Evolutionary conservation across 1,140 invertebrate genomes (phyloP), one percentile per base, ranked within the genome.

Genomic region (Pteromalus puparum): DNA sequence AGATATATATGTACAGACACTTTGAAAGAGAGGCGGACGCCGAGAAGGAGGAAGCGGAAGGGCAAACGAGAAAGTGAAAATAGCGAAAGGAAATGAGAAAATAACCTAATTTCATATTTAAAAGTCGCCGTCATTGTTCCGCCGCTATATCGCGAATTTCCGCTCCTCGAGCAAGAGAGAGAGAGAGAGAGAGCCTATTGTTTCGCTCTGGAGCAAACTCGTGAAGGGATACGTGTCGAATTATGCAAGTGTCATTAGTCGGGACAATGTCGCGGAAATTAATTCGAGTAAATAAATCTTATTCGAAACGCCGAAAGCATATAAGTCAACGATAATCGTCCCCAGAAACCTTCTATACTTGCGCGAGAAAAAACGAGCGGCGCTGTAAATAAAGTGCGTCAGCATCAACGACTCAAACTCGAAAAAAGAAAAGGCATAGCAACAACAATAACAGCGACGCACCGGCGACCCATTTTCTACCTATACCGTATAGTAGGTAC

Each of bases 51-150:
- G n/a, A 72, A 28, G 21, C 4, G 34, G 38, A 48, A 76, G 1
- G 42, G 38, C 42, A 76, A 28, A 76, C 46, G 74, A 48, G n/a
- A 53, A 10, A 76, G 74, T 26, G 15, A 26, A 26, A 76, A 53
- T 48, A 76, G 34, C 42, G 7, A n/a, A 70, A 5, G 28, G 24
- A 28, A 28, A 30, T 70, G 9, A 70, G 68, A 70, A 70, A 28
- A 70, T 70, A 70, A 70, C 68, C 24, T 70, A 30, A 30, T 70
- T 70, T 70, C 9, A 28, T 30, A 70, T 30, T 70, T 70, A 70
- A 30, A 30, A 70, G 21, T 61, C 53, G 53, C 53, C 53, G 21
- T 61, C 53, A 61, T 61, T 61, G 53, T 61, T 61, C 53, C 18
- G 53, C 53, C 30, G 53, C 7, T 61, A 18, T 61, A 61, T 61